A percentile compares a stretch with the other conserved stretches of the same genome.
These are phyloP conservation scores for Bostrychus sinensis DNA, from an alignment of 2,113 vertebrate genomes.

Conservation along the genomic window DNA sequence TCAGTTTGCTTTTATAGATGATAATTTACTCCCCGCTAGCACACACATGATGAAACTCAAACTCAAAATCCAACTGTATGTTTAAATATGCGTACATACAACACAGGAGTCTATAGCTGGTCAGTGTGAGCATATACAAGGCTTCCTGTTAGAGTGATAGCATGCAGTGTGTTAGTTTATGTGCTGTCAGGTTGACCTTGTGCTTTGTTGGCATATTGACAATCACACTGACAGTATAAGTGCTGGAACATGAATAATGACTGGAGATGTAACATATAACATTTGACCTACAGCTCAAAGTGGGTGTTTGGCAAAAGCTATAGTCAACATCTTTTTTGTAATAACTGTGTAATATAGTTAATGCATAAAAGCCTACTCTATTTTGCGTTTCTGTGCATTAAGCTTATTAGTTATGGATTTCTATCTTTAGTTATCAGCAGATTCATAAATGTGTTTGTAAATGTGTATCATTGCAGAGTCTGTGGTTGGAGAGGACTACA, in stretches of 20 bases:
- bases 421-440: slow-evolving; percentile 10
- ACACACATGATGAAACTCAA: too few species aligned
- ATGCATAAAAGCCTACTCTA: background rate
- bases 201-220: slow-evolving; percentile 59
- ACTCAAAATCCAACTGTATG: background rate
- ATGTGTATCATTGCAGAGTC: slow-evolving; percentile 81
- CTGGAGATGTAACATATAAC: slow-evolving; percentile 33
- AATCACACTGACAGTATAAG: slow-evolving; percentile 49
- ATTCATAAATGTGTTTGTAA: background rate
- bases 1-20: too few species aligned
- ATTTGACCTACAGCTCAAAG: slow-evolving; percentile 42
- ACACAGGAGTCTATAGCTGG: background rate
- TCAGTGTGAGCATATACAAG: slow-evolving; percentile 1
- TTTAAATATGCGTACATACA: background rate
- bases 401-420: slow-evolving; percentile 20
- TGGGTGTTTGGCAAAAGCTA: slow-evolving; percentile 39
- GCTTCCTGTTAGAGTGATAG: slow-evolving; percentile 19
- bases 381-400: background rate
- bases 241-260: slow-evolving; percentile 49
- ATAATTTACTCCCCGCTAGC: too few species aligned
- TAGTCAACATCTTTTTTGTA: slow-evolving; percentile 10
- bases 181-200: slow-evolving; percentile 60
- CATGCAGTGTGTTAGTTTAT: slow-evolving; percentile 29
- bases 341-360: slow-evolving; percentile 25
- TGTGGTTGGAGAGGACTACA: slow-evolving; percentile 97